phyloP scores from a whole-genome alignment of 2,888 invertebrate genomes.

The Druceiella hillmani region DNA sequence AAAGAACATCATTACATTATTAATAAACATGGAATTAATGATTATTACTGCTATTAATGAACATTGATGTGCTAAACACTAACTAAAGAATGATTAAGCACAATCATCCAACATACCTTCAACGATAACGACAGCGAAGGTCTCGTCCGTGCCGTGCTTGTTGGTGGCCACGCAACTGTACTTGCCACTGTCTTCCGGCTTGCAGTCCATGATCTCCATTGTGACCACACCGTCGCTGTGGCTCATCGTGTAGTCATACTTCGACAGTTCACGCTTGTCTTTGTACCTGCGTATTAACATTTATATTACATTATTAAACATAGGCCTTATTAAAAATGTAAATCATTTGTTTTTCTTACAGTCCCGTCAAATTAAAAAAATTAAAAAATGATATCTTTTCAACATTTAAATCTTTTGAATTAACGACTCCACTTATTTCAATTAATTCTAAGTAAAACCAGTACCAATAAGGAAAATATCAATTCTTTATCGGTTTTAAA shows the following conservation, averaged over 20 bases:
- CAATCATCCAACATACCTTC: constrained; percentile 61
- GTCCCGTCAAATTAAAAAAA: not conserved
- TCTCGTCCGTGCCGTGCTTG: constrained; percentile 91
- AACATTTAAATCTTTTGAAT: no score
- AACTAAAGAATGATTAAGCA: not conserved
- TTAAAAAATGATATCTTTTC: no score
- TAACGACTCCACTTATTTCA: no score
- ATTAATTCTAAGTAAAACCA: no score
- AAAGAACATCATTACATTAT: not conserved
- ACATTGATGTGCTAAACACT: not conserved
- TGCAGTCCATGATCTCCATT: constrained; percentile 93
- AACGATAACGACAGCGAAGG: constrained; percentile 91
- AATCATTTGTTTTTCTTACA: not conserved
- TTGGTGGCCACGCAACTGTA: constrained; percentile 94
- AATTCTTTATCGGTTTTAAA: no score
- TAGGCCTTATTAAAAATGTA: constrained; percentile 5
- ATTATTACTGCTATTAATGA: not conserved
- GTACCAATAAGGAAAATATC: no score
- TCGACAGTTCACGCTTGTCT: constrained; percentile 86
- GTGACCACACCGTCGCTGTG: constrained; percentile 94
- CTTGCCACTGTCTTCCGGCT: constrained; percentile 92
- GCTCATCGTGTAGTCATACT: constrained; percentile 86
- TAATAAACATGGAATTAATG: not conserved
- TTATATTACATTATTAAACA: constrained; percentile 45
- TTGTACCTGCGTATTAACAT: constrained; percentile 54